phyloP scores from a whole-genome alignment of 2,888 invertebrate species.

The Amphiduros pacificus region DNA sequence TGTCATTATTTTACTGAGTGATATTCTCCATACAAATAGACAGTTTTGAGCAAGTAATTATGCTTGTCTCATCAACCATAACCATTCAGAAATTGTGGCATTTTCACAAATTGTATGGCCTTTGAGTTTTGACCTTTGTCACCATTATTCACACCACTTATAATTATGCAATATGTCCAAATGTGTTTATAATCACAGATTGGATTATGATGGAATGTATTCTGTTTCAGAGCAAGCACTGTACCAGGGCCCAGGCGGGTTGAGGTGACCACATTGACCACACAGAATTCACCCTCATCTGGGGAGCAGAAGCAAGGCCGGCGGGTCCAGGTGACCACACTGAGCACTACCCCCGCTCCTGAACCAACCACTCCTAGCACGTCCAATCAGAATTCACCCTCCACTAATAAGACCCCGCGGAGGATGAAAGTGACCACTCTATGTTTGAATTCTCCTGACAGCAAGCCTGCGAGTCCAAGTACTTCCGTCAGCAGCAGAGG shows the following conservation, averaged over 20 bases:
- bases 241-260: neutral
- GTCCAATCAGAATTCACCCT: neutral
- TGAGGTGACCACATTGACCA: neutral
- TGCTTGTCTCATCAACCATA: neutral
- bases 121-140: neutral
- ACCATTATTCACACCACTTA: too few species aligned
- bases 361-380: neutral
- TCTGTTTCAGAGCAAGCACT: too few species aligned
- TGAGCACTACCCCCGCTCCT: neutral
- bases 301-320: neutral
- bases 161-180: too few species aligned
- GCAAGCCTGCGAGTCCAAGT: too few species aligned
- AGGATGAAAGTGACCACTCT: conserved; percentile 7
- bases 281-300: neutral
- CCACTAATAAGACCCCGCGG: conserved; percentile 1
- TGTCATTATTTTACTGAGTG: neutral
- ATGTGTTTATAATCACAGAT: too few species aligned
- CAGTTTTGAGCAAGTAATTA: neutral
- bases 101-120: neutral
- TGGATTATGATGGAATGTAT: too few species aligned
- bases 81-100: neutral
- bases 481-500: too few species aligned
- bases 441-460: too few species aligned
- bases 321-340: neutral
- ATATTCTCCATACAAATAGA: neutral